Evolutionary conservation across 2,113 vertebrate genomes (phyloP), one percentile per base, ranked within the genome.

Genomic region (Melanerpes aurifrons): DNA sequence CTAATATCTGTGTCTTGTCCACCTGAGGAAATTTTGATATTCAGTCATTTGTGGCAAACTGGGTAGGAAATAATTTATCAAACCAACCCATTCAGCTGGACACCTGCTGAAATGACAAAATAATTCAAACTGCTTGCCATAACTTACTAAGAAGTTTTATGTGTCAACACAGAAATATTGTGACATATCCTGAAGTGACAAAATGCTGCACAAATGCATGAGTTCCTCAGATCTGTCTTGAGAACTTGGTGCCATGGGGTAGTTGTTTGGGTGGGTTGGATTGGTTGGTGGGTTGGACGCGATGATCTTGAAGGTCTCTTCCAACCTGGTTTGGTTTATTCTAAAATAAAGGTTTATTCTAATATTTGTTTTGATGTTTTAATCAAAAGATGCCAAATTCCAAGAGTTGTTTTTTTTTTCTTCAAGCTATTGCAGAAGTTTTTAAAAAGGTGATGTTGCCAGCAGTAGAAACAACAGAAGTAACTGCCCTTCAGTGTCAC

Each of bases 81-180:
- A 62, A 76, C 11, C 22, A 78, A 5, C 18, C 7, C 9, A 8
- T 45, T n/a, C 3, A 45, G 7, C 16, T 80, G 58, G 6, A 74
- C 75, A 73, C 37, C 12, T 15, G 22, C 1, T 75, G 66, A 71
- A 91, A 53, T 16, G 37, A 31, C 1, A 7, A 61, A 87, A 58
- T 70, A 86, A n/a, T 31, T 76, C 8, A 2, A 40, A 68, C 19
- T 47, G 5, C 17, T 7, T 64, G 9, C 0, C 0, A 24, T 53
- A 89, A 74, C 22, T 59, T 87, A 28, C 47, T 71, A 64, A 70
- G 35, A 69, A 84, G 5, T 11, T 80, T 85, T 86, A 9, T 74
- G 59, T 66, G 20, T 71, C 61, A 83, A 14, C 22, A 40, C 3
- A 82, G 31, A 73, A 56, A 58, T 64, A 69, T 74, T 37, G 15